A percentile compares a stretch with the other conserved stretches of the same genome.
phyloP scores from a whole-genome alignment of 2,113 vertebrate species.

The Dasyornis broadbenti region DNA sequence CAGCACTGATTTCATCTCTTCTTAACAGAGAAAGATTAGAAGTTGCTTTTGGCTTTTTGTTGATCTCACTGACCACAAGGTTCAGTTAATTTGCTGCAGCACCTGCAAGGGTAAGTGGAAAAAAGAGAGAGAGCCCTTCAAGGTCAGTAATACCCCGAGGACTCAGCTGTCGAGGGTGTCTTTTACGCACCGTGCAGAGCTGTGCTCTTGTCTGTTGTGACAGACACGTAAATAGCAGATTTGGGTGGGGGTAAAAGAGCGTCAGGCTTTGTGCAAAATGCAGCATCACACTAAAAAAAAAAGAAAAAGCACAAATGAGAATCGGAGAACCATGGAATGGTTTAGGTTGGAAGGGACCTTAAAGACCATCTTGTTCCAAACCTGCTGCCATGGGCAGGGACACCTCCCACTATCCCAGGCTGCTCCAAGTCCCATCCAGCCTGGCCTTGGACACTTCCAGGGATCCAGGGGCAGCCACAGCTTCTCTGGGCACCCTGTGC shows the following conservation, averaged over 20 bases:
- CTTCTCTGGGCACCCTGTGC: background rate
- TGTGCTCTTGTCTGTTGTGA: background rate
- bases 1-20: background rate
- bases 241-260: background rate
- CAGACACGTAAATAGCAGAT: background rate
- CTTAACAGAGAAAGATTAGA: background rate
- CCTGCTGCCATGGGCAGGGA: background rate
- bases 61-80: background rate
- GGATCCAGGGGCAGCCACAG: background rate
- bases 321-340: background rate
- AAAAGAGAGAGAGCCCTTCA: background rate
- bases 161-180: background rate
- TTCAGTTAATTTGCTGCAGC: background rate
- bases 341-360: background rate
- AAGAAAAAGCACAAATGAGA: background rate
- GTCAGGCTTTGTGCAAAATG: background rate
- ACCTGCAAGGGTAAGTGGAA: background rate
- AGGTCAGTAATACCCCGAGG: background rate
- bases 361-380: rapidly evolving
- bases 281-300: background rate
- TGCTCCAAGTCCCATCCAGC: rapidly evolving
- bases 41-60: background rate
- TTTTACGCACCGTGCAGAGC: background rate
- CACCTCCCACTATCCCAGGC: rapidly evolving
- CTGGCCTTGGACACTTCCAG: background rate